phyloP scores from a whole-genome alignment of 1,140 invertebrate genomes.

The Formica exsecta region DNA sequence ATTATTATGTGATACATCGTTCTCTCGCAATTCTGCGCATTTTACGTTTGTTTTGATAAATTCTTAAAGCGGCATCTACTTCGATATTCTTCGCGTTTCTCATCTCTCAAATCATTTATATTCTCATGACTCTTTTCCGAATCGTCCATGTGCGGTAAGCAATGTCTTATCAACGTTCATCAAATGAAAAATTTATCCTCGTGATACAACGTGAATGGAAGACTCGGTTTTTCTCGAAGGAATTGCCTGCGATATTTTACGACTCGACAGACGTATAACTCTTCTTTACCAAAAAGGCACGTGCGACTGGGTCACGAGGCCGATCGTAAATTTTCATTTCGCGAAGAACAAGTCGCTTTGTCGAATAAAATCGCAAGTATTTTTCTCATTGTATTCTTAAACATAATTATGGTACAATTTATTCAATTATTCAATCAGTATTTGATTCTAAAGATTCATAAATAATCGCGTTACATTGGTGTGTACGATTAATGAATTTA shows the following conservation, averaged over 20 bases:
- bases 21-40: neutral
- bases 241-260: conserved; percentile 24
- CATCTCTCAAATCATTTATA: conserved; percentile 20
- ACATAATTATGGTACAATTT: neutral
- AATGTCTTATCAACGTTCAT: neutral
- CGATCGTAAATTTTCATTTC: conserved; percentile 45
- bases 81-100: neutral
- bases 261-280: conserved; percentile 19
- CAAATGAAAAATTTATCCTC: neutral
- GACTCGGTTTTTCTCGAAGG: neutral
- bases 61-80: neutral
- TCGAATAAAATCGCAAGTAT: neutral
- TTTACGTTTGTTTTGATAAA: neutral
- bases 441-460: neutral
- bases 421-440: neutral
- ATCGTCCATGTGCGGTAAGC: neutral
- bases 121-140: conserved; percentile 9
- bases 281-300: conserved; percentile 25
- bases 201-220: neutral
- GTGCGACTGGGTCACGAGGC: conserved; percentile 39
- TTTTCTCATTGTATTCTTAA: neutral
- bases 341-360: neutral
- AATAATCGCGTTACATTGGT: neutral
- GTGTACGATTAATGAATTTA: neutral
- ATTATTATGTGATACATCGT: neutral